These are phyloP conservation scores for Ictidomys tridecemlineatus DNA, from an alignment of 2,113 vertebrate genomes.

Conservation along the genomic window DNA sequence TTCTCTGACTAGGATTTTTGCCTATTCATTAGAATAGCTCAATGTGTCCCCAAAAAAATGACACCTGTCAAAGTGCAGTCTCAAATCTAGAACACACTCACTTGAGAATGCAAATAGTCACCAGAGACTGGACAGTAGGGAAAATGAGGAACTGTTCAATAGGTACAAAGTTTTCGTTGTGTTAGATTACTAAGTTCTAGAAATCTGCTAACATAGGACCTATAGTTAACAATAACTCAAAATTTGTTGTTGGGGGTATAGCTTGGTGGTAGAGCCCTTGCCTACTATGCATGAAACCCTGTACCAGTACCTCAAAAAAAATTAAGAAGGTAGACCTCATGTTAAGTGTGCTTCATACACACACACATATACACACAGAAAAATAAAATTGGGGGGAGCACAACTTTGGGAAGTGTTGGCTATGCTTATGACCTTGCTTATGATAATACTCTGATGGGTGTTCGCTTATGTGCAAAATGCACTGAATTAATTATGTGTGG, in stretches of 20 bases:
- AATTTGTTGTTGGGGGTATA: background rate
- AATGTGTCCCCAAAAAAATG: background rate
- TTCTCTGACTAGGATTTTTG: conserved; percentile 8
- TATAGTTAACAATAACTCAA: background rate
- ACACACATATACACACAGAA: background rate
- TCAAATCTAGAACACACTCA: background rate
- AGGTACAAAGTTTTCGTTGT: background rate
- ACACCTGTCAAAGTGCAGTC: background rate
- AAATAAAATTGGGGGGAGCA: background rate
- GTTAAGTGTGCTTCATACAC: background rate
- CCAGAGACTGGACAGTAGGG: background rate
- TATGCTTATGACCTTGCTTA: background rate
- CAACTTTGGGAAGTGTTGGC: background rate
- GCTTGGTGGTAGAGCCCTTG: background rate
- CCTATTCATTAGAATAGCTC: background rate
- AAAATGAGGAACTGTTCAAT: background rate
- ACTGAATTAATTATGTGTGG: background rate
- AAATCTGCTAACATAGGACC: background rate
- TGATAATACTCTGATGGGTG: background rate
- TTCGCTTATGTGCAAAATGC: background rate
- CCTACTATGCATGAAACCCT: background rate
- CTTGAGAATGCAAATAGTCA: background rate
- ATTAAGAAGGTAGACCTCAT: background rate
- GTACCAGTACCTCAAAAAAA: background rate
- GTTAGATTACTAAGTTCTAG: background rate